Evolutionary conservation across 2,113 vertebrate genomes (phyloP).

Genomic region (Campylomormyrus numenius): DNA sequence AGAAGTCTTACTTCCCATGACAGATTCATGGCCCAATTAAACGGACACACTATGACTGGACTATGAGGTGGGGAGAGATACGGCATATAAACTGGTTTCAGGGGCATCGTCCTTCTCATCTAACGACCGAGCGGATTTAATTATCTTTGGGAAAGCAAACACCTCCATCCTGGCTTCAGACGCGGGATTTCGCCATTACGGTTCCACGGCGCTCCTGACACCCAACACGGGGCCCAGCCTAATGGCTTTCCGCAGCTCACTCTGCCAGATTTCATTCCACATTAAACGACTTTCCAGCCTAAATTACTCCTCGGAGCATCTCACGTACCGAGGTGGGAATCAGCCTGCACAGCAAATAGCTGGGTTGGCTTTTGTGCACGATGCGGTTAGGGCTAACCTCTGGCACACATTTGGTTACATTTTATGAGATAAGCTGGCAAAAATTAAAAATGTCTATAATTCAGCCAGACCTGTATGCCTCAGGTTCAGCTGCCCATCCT

Average conservation of each 20-base stretch:
- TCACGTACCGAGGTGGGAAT: background rate
- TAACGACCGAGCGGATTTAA: slow-evolving; percentile 9
- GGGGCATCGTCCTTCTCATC: slow-evolving; percentile 4
- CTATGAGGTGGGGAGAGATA: background rate
- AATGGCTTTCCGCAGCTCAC: background rate
- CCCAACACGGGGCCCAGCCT: background rate
- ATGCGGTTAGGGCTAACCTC: background rate
- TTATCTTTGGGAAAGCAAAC: slow-evolving; percentile 10
- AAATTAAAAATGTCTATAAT: background rate
- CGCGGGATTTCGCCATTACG: background rate
- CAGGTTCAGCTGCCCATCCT: background rate
- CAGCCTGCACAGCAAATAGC: background rate
- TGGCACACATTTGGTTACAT: background rate
- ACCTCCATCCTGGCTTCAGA: background rate
- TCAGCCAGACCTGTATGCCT: background rate
- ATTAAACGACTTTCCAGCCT: background rate
- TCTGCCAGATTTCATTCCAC: background rate
- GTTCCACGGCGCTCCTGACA: background rate
- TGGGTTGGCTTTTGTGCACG: background rate
- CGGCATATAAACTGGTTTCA: background rate
- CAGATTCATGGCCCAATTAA: slow-evolving; percentile 2
- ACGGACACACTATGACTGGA: background rate
- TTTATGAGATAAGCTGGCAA: background rate
- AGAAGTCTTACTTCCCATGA: background rate
- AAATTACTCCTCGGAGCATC: background rate